Conservation (phyloP, 1,140 invertebrate species). For the Leptinotarsa lineolata region DNA sequence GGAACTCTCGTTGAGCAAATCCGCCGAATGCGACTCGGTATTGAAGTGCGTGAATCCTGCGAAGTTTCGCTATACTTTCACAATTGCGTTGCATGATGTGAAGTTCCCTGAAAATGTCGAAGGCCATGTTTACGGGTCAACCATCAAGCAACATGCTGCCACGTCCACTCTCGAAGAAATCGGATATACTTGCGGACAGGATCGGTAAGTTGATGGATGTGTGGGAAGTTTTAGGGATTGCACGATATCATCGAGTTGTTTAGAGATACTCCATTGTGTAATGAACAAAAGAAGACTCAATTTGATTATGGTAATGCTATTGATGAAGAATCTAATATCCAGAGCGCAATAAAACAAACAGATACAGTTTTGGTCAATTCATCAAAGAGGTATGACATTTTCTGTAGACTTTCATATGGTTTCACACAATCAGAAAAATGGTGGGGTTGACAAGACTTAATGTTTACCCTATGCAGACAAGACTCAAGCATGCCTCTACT, state of each 20-base stretch:
- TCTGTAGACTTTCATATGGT: no score
- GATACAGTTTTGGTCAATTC: no score
- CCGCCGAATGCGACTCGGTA: constrained; percentile 35
- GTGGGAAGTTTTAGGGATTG: background rate
- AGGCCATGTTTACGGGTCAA: constrained; percentile 27
- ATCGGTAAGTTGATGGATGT: constrained; percentile 46
- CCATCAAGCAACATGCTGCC: constrained; percentile 5
- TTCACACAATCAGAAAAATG: no score
- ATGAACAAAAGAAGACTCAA: no score
- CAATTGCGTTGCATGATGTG: background rate
- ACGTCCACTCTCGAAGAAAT: constrained; percentile 11
- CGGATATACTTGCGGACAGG: constrained; percentile 46
- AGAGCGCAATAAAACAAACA: no score
- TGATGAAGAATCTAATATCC: no score
- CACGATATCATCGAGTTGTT: background rate
- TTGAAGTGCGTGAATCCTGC: constrained; percentile 38
- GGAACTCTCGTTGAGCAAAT: constrained; percentile 39
- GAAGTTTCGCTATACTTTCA: constrained; percentile 33
- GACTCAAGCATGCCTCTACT: no score
- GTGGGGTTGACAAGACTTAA: no score
- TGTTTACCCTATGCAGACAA: no score
- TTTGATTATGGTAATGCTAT: no score
- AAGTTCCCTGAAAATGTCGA: constrained; percentile 8
- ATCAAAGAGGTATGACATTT: no score
- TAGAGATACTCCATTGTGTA: no score